A percentile compares a stretch with the other conserved stretches of the same genome.
These are phyloP conservation scores for Lepus oiostolus DNA, from an alignment of 2,797 vertebrate species.

Conservation along the genomic window DNA sequence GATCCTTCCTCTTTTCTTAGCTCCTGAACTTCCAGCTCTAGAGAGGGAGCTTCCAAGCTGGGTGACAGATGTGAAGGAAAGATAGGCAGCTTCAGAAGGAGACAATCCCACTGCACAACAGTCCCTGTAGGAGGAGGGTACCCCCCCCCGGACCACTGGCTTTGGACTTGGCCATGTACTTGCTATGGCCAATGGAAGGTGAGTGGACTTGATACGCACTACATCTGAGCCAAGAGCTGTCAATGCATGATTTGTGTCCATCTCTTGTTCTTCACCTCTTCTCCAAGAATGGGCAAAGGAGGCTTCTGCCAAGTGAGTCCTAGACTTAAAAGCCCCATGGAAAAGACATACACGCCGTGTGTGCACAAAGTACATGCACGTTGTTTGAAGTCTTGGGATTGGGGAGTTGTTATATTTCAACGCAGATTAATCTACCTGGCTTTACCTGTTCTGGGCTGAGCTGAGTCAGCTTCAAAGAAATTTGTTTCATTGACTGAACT, in stretches of 20 bases:
- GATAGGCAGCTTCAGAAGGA: background rate
- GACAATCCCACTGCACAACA: background rate
- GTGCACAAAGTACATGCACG: background rate
- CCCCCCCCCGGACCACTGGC: background rate
- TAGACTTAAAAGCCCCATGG: background rate
- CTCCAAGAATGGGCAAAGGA: background rate
- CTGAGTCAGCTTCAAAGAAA: background rate
- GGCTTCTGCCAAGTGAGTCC: background rate
- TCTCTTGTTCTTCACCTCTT: background rate
- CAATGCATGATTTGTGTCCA: background rate
- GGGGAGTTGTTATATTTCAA: background rate
- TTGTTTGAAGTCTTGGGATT: background rate
- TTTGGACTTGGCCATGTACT: background rate
- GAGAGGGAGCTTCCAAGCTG: background rate
- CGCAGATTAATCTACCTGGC: background rate
- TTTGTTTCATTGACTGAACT: background rate
- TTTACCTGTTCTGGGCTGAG: background rate
- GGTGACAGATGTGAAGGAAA: background rate
- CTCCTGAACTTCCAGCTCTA: background rate
- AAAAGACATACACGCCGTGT: background rate
- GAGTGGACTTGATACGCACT: background rate
- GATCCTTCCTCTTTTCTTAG: background rate
- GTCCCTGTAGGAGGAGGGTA: background rate
- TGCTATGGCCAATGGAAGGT: background rate
- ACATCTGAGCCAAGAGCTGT: background rate